Evolutionary conservation across 2,113 vertebrate species (phyloP), one percentile per base, ranked within the genome.

Genomic region (Ovis canadensis): DNA sequence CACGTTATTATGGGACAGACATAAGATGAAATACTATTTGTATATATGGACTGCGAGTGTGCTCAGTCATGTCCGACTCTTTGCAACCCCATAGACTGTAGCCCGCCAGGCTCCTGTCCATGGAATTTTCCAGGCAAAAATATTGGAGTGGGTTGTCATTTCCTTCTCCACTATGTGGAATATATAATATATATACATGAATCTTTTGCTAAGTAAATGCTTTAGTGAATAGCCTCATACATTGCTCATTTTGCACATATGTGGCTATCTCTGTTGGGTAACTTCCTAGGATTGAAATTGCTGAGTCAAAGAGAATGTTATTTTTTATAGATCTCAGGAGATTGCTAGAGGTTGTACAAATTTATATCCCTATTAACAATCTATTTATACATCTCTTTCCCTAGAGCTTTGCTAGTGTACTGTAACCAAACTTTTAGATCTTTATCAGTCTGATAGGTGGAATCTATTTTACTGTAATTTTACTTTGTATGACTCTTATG

Each of bases 211-310:
- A 7, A 6, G 6, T 74, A 64, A n/a, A 64, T 71, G 19, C 45
- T 54, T 83, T 77, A 55, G 16, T 62, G 80, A 88, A 36, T 86
- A 77, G 19, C 43, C 55, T 57, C 50, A 3, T 31, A 50, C 8
- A 43, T 19, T 6, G 84, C 16, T 64, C 57, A 54, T 84, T 84
- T 90, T 91, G 74, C 45, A 81, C 13, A 5, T 59, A 5, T 55
- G 25, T 80, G 19, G 17, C 4, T 55, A 4, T 67, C 48, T 96
- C 54, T 74, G 8, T 84, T 95, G 43, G 33, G 6, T 86, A 67
- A 74, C 90, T 95, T 64, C 52, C 27, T 95, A 67, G 59, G 54
- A 55, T 74, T 89, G 29, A 40, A 93, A 54, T 84, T 95, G 52
- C 29, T 40, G n/a, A 83, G 45, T 77, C 45, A 27, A 36, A 90